These are phyloP conservation scores for Dynastes maya DNA, from an alignment of 2,888 invertebrate genomes.

Conservation along the genomic window DNA sequence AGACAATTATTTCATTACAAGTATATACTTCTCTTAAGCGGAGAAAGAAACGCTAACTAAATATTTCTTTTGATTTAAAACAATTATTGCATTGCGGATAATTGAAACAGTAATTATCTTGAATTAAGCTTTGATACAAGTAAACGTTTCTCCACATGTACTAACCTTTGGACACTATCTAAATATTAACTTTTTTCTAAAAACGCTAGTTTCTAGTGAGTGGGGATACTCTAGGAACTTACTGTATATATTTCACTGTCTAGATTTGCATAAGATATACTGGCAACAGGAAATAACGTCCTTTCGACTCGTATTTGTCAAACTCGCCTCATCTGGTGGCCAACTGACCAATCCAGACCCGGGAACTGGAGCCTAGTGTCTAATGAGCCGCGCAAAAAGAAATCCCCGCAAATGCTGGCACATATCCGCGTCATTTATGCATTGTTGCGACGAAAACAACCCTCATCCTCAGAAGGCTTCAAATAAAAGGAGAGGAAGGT, in stretches of 20 bases:
- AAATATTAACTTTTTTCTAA: no score
- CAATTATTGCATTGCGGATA: no score
- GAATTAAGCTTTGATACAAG: no score
- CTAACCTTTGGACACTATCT: no score
- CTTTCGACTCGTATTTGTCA: constrained; percentile 65
- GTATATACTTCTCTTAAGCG: no score
- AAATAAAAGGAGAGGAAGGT: constrained; percentile 56
- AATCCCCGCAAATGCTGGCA: constrained; percentile 69
- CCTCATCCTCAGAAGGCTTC: constrained; percentile 45
- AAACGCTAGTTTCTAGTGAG: background rate
- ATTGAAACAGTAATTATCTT: no score
- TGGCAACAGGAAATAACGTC: constrained; percentile 63
- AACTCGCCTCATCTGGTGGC: constrained; percentile 67
- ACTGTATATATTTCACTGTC: constrained; percentile 38
- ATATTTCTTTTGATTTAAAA: no score
- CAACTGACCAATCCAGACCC: constrained; percentile 66
- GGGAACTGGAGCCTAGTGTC: constrained; percentile 54
- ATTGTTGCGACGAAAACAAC: constrained; percentile 65
- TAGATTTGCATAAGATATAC: constrained; percentile 64
- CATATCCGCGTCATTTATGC: constrained; percentile 68
- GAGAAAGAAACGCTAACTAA: no score
- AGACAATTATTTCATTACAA: no score
- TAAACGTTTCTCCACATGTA: no score
- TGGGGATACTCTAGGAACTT: constrained; percentile 14
- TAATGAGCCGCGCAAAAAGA: constrained; percentile 67